A percentile compares a stretch with the other conserved stretches of the same genome.
Evolutionary conservation across 2,113 vertebrate genomes (phyloP).

Genomic region (Alethe castanea): DNA sequence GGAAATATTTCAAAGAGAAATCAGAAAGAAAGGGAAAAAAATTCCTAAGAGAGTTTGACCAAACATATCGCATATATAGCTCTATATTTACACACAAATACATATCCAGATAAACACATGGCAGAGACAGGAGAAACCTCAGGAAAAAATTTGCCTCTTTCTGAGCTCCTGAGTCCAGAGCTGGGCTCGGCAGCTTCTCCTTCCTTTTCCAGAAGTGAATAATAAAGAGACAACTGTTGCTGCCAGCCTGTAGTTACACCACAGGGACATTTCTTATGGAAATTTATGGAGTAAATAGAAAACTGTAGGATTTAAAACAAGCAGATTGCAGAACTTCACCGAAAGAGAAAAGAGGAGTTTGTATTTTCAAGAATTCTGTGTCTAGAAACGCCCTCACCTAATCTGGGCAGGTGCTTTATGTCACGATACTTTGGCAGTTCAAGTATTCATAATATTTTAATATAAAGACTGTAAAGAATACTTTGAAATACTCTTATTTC

Average conservation of each 20-base stretch:
- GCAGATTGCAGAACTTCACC: background rate
- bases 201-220: background rate
- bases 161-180: background rate
- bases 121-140: background rate
- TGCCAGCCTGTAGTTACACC: background rate
- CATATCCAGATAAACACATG: fast-evolving
- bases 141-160: background rate
- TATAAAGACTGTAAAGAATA: background rate
- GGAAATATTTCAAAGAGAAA: background rate
- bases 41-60: fast-evolving
- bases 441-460: background rate
- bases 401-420: background rate
- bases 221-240: constrained; percentile 27
- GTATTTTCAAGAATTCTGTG: background rate
- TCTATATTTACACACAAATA: fast-evolving
- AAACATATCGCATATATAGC: fast-evolving
- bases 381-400: background rate
- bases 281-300: background rate
- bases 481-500: background rate
- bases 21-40: background rate
- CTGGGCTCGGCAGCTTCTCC: background rate
- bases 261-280: background rate
- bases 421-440: background rate
- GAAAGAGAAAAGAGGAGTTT: background rate
- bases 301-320: background rate